Conservation (phyloP, 2,888 invertebrate genomes). For the Xestia ashworthii region DNA sequence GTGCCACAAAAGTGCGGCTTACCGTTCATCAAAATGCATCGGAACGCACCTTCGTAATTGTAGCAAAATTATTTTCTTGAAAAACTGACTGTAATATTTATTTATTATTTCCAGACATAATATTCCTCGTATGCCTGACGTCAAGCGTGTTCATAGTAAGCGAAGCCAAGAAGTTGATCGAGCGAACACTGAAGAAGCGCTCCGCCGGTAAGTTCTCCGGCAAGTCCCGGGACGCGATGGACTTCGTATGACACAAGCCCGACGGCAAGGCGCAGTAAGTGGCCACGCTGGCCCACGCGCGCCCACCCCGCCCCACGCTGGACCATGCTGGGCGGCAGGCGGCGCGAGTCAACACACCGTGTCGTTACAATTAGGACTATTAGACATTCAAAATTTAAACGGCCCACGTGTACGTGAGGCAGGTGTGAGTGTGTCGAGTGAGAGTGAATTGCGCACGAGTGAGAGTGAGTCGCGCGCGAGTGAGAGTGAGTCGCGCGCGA, state of each 20-base stretch:
- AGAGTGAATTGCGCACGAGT: conserved; percentile 27
- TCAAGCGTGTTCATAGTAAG: conserved; percentile 99
- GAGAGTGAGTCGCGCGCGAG: not conserved
- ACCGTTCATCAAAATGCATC: not conserved
- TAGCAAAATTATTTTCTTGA: not conserved
- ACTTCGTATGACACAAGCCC: conserved; percentile 94
- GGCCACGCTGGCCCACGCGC: conserved; percentile 53
- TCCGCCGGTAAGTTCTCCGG: conserved; percentile 82
- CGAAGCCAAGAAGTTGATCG: conserved; percentile 97
- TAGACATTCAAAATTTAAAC: conserved; percentile 54
- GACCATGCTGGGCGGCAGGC: conserved; percentile 10
- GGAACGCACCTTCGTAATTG: not conserved
- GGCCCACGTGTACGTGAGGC: conserved; percentile 36
- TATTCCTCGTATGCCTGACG: conserved; percentile 97
- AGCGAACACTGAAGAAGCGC: conserved; percentile 93
- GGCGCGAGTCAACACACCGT: conserved; percentile 16
- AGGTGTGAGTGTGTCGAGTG: conserved; percentile 37
- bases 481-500: not conserved
- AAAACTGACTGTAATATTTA: not conserved
- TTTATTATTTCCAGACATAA: conserved; percentile 93
- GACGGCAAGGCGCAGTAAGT: conserved; percentile 86
- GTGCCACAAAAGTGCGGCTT: not conserved
- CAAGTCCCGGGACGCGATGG: conserved; percentile 89
- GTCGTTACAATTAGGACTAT: conserved; percentile 40
- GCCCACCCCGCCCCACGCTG: conserved; percentile 52